Base-by-base conservation (phyloP, 2,797 vertebrate genomes). In the Eospalax fontanierii region DNA sequence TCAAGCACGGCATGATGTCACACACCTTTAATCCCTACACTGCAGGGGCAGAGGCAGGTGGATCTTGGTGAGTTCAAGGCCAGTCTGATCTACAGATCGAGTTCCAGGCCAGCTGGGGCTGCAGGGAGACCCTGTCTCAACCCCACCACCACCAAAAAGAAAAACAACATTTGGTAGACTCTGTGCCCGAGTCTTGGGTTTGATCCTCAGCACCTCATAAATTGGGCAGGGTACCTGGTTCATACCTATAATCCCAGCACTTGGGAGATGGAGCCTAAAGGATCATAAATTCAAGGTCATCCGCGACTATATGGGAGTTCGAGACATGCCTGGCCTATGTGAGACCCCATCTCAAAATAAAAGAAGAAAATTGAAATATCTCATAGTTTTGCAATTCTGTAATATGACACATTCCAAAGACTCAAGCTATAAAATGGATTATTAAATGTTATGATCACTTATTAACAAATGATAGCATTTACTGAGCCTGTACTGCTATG, bases 391-490 rank as follows among this genome's bases (percentile, higher is more conserved):
- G 57, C 38, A 80, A 65, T 92, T 85, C 68, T 91, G 22, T 80
- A 79, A 89, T 59, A 22, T 46, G 68, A 91, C 35, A 81, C 12
- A 89, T 73, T 87, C 75, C 11, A 38, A 94, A 94, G 46, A 30
- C 35, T 91, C 70, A 93, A 59, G 33, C 54, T 90, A 5, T 73
- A 73, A 90, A 80, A 87, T 54, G 18, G 11, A 75, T 82, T 74
- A 88, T 74, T 93, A 61, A 70, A 82, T 35, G 40, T 79, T 40
- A 80, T 22, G 5, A 81, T 30, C 46, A 94, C 21, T 91, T 80
- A 88, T 40, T 63, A 87, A 84, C 59, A 79, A 93, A 90, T 57
- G 85, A 74, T 74, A 75, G 96, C 16, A 87, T 75, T 73, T 87
- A 93, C 1, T 65, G 24, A 86, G 65, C 61, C 71, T 2, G 10